Evolutionary conservation across 2,888 invertebrate species (phyloP), one percentile per base, ranked within the genome.

Genomic region (Macaria liturata): DNA sequence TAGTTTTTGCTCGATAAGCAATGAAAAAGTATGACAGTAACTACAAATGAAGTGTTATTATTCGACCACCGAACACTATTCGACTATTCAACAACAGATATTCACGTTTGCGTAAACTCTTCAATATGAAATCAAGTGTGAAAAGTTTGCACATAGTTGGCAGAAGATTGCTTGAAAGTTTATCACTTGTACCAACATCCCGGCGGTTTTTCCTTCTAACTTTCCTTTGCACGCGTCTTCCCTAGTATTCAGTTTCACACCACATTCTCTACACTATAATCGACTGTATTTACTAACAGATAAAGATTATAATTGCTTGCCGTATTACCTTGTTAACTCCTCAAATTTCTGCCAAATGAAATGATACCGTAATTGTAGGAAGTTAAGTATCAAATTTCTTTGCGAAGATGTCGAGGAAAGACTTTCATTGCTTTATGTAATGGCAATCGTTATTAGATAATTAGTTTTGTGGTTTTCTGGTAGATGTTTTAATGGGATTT

Each of bases 201-300:
- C 61, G 66, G 69, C 69, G 68, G 71, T 75, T 80, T 78, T 80
- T 76, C 78, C 76, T 65, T 69, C 68, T 61, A 78, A 80, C 80
- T 80, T 80, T 80, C 79, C 66, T 67, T 66, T 64, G 62, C 66
- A 66, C 68, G 66, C 71, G 65, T 72, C 74, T 75, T 76, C 74
- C 74, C 64, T 69, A 69, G 72, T 75, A 59, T 61, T 62, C 52
- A 32, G 32, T 60, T 61, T 43, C 60, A 51, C 55, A 42, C 44
- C 47, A 9, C 9, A 30, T 49, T 40, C 8, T 39, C 6, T 20
- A 46, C 9, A 32, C 48, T 8, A 58, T 46, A 58, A 56, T 34
- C 34, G 34, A 34, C 54, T 49, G 49, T 65, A 62, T 55, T 20
- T 0, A 2, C 4, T 6, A 31, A 8, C 0, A 9, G 49, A 49